phyloP scores from a whole-genome alignment of 1,140 invertebrate species.

The Hermatobates lingyangjiaoensis region DNA sequence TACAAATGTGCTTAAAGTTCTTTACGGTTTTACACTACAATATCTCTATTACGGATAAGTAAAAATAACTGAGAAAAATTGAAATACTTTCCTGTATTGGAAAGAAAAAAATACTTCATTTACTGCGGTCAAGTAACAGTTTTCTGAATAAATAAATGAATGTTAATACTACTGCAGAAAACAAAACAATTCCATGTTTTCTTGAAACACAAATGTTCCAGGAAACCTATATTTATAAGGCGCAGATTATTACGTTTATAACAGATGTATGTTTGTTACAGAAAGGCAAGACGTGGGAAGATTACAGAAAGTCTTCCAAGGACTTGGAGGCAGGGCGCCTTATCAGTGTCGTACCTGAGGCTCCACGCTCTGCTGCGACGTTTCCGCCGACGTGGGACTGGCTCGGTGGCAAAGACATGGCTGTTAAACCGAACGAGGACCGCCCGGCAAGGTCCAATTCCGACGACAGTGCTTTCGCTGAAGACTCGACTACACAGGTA shows the following conservation, averaged over 20 bases:
- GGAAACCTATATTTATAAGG: neutral
- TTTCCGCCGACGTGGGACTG: conserved; percentile 52
- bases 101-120: too few species aligned
- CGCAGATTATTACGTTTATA: conserved; percentile 9
- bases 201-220: neutral
- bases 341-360: conserved; percentile 54
- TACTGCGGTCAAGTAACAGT: too few species aligned
- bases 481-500: neutral
- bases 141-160: too few species aligned
- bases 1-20: too few species aligned
- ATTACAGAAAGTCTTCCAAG: conserved; percentile 50
- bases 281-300: conserved; percentile 62
- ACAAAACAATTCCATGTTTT: too few species aligned
- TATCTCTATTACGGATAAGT: too few species aligned
- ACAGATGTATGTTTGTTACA: too few species aligned
- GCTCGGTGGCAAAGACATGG: conserved; percentile 19
- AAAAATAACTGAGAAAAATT: too few species aligned
- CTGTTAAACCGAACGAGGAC: conserved; percentile 26
- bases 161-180: too few species aligned
- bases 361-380: conserved; percentile 45
- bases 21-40: too few species aligned
- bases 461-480: neutral
- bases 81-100: too few species aligned
- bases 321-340: conserved; percentile 48
- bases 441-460: conserved; percentile 14